Base-by-base conservation (phyloP, 2,113 vertebrate genomes). In the Tetrax tetrax region DNA sequence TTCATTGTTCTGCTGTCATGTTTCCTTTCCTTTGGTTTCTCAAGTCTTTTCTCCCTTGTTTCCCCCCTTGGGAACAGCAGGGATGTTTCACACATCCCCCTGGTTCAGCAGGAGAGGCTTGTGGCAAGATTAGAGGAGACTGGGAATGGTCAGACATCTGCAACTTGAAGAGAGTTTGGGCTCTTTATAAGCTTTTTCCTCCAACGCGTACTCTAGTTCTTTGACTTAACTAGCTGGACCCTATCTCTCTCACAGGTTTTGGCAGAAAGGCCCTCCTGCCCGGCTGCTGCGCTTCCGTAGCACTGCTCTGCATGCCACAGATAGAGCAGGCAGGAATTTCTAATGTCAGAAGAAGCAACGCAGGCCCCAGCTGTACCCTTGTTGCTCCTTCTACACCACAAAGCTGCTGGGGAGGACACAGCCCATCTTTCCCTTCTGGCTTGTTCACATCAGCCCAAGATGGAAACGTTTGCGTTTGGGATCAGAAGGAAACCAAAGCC, bases 1-100 rank as follows among this genome's bases (percentile, higher is more conserved):
- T 96, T 96, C 94, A 96, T 96, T 96, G 96, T 96, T 96, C 95
- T 96, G 80, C 92, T 96, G 94, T 93, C 95, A 96, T 91, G 89
- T 95, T 96, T 94, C 96, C 95, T 96, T 93, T 96, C 90, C 92
- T 96, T 96, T 97, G 94, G 95, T 94, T 97, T 95, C 89, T 97
- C 96, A 96, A 92, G 93, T 92, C 92, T 96, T 96, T 96, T 97
- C 94, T 96, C 63, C 92, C 81, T 91, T 92, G 89, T 91, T 96
- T 97, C 91, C 95, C 92, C 92, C 81, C 94, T 82, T 95, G 95
- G 96, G 96, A 96, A 91, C 89, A 76, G 63, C 77, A 79, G 89
- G 89, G 82, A 91, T 95, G 81, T 93, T 96, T 94, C 94, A 92
- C 91, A 95, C 92, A 75, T 63, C 7, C 69, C 83, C 51, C 16